Percentiles rank a stretch among this genome's conserved stretches.
Evolutionary conservation across 2,797 vertebrate genomes (phyloP).

Genomic region (Australoheros facetus): DNA sequence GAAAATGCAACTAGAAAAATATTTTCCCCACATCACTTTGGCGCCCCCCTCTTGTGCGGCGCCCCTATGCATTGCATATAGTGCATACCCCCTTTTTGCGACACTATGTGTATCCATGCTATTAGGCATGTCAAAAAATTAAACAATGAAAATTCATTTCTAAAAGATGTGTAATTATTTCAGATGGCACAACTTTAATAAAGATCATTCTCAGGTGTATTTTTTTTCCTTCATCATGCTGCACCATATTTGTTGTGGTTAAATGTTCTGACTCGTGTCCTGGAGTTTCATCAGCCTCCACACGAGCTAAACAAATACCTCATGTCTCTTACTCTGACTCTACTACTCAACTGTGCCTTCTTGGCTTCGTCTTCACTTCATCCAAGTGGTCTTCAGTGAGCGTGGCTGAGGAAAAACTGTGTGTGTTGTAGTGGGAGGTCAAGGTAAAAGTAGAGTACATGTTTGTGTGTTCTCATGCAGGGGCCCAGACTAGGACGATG

Average conservation of each 20-base stretch:
- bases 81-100: too few relatives aligned
- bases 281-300: slow-evolving; percentile 16
- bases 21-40: too few relatives aligned
- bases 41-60: too few relatives aligned
- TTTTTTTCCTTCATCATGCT: not conserved
- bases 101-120: not conserved
- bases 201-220: not conserved
- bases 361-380: slow-evolving; percentile 8
- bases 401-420: slow-evolving; percentile 7
- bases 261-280: not conserved
- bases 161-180: not conserved
- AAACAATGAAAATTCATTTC: not conserved
- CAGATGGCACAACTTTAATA: not conserved
- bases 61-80: too few relatives aligned
- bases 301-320: slow-evolving; percentile 27
- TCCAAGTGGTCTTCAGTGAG: slow-evolving; percentile 20
- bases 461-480: slow-evolving; percentile 38
- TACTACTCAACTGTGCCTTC: not conserved
- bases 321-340: not conserved
- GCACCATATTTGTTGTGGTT: not conserved
- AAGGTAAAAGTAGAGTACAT: slow-evolving; percentile 31
- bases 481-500: slow-evolving; percentile 45
- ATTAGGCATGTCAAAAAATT: not conserved
- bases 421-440: slow-evolving; percentile 32
- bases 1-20: too few relatives aligned